Percentiles rank a stretch among this genome's conserved stretches.
Evolutionary conservation across 1,140 invertebrate species (phyloP).

Genomic region (Drosophila virilis): DNA sequence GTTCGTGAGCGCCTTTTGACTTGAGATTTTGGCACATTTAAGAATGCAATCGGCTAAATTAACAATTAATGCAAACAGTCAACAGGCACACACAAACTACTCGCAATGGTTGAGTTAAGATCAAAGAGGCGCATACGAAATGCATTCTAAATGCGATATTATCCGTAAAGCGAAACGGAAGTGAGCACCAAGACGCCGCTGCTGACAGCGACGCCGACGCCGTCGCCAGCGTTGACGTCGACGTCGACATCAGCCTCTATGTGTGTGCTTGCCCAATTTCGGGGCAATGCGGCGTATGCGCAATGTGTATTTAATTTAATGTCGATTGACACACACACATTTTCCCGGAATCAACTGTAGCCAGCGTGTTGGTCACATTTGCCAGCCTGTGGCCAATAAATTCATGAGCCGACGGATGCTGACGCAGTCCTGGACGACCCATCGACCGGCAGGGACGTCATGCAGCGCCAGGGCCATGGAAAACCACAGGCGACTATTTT

Average conservation of each 20-base stretch:
- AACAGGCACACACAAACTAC: not conserved
- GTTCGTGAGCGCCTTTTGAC: not conserved
- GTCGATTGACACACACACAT: not conserved
- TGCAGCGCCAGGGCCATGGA: constrained; percentile 9
- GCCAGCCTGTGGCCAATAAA: constrained; percentile 12
- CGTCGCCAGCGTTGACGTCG: constrained; percentile 5
- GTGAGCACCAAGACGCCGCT: constrained; percentile 42
- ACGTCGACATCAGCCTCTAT: not conserved
- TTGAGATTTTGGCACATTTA: constrained; percentile 23
- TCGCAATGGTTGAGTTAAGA: constrained; percentile 35
- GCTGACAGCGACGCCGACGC: constrained; percentile 19
- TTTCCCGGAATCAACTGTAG: not conserved
- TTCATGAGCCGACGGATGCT: constrained; percentile 35
- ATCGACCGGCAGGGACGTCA: constrained; percentile 15
- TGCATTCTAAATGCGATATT: constrained; percentile 67
- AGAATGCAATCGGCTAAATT: constrained; percentile 9
- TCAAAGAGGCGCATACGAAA: constrained; percentile 53
- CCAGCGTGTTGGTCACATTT: constrained; percentile 1
- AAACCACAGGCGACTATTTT: constrained; percentile 60
- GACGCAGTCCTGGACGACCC: constrained; percentile 44
- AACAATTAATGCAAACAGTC: constrained; percentile 14
- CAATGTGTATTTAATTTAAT: constrained; percentile 40
- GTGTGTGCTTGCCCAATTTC: constrained; percentile 9
- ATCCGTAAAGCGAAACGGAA: constrained; percentile 39
- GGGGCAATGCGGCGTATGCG: constrained; percentile 57